A percentile compares a stretch with the other conserved stretches of the same genome.
Conservation (phyloP, 2,113 vertebrate genomes). For the Seriola dumerili region DNA sequence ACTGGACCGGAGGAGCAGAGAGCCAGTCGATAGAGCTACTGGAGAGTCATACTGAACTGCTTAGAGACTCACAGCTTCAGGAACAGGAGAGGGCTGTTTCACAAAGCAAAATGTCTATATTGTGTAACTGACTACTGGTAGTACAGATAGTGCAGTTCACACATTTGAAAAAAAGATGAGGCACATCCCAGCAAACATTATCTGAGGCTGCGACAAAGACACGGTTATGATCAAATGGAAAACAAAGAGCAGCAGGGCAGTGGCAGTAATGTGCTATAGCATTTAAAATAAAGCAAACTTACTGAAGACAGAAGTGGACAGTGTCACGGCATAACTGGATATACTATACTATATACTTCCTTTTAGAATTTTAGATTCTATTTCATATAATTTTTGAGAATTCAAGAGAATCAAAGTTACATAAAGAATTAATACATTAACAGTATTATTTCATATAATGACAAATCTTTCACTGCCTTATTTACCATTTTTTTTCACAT, state of each 20-base stretch:
- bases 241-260: background rate
- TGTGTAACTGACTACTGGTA: conserved; percentile 26
- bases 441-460: background rate
- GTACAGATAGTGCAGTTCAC: conserved; percentile 28
- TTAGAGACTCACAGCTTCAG: conserved; percentile 58
- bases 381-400: background rate
- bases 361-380: background rate
- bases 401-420: no score
- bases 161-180: background rate
- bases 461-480: background rate
- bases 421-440: background rate
- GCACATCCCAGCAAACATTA: background rate
- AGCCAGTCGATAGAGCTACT: conserved; percentile 75
- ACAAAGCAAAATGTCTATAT: conserved; percentile 50
- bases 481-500: background rate
- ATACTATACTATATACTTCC: background rate
- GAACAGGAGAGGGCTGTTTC: conserved; percentile 38
- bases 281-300: background rate
- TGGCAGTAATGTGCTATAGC: background rate
- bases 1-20: conserved; percentile 64
- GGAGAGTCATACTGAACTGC: conserved; percentile 59
- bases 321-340: background rate
- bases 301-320: background rate
- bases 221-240: background rate
- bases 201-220: background rate